Conservation (phyloP, 1,140 invertebrate species). For the Patella vulgata region DNA sequence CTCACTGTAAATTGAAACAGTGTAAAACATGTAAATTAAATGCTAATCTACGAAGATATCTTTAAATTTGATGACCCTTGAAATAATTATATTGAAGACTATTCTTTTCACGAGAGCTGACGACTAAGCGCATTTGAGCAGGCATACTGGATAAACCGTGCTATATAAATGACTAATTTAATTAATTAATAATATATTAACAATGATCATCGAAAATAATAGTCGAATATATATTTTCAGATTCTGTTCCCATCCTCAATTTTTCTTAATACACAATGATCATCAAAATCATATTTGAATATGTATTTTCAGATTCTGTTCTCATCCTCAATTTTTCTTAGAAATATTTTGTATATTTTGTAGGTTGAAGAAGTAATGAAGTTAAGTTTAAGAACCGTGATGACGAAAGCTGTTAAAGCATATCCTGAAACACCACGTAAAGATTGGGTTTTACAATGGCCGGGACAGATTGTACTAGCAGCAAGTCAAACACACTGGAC, state of each 20-base stretch:
- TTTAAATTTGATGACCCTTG: too few species aligned
- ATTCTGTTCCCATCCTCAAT: background rate
- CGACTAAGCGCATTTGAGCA: too few species aligned
- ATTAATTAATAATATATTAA: too few species aligned
- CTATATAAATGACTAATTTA: too few species aligned
- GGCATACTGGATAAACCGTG: too few species aligned
- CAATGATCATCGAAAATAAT: too few species aligned
- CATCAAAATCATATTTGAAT: too few species aligned
- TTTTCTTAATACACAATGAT: too few species aligned
- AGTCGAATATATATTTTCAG: too few species aligned
- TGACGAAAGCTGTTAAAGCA: constrained; percentile 55
- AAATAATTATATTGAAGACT: too few species aligned
- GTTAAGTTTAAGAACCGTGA: constrained; percentile 62
- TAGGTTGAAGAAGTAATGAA: constrained; percentile 68
- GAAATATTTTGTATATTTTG: background rate
- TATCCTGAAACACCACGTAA: constrained; percentile 53
- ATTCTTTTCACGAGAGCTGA: too few species aligned
- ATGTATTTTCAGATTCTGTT: constrained; percentile 3
- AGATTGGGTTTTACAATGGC: constrained; percentile 67
- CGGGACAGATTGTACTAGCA: constrained; percentile 66
- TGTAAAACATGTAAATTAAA: background rate
- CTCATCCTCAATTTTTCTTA: background rate
- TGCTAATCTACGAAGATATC: background rate
- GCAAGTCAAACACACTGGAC: constrained; percentile 67
- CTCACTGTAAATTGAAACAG: background rate